Evolutionary conservation across 2,888 invertebrate species (phyloP).

Genomic region (Synanthedon tipuliformis): DNA sequence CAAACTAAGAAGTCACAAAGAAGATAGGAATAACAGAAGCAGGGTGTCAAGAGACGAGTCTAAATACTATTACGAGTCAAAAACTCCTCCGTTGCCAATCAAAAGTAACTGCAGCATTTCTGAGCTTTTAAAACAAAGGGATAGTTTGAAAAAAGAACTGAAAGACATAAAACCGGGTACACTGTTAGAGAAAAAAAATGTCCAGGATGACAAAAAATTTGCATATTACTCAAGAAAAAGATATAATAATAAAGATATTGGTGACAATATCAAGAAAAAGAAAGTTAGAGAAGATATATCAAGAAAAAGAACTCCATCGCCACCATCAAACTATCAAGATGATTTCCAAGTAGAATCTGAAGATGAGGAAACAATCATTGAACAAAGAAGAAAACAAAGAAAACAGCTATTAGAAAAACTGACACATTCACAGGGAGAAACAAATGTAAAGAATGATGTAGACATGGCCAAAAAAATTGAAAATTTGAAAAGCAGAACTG

Average conservation of each 20-base stretch:
- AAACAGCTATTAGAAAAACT: slow-evolving; percentile 82
- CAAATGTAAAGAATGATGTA: slow-evolving; percentile 10
- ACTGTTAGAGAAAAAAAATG: slow-evolving; percentile 20
- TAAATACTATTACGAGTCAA: slow-evolving; percentile 27
- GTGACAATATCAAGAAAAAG: slow-evolving; percentile 9
- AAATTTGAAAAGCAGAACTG: slow-evolving; percentile 4
- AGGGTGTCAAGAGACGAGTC: slow-evolving; percentile 19
- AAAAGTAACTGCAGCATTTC: slow-evolving; percentile 31
- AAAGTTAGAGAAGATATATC: slow-evolving; percentile 1
- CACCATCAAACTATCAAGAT: slow-evolving; percentile 70
- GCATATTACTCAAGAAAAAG: slow-evolving; percentile 11
- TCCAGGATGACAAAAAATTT: slow-evolving; percentile 17
- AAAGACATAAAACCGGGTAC: slow-evolving; percentile 29
- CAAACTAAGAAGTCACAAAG: slow-evolving; percentile 25
- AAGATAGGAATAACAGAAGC: slow-evolving; percentile 22
- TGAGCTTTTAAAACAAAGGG: slow-evolving; percentile 44
- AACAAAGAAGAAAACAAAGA: slow-evolving; percentile 85
- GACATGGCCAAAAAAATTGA: slow-evolving; percentile 8
- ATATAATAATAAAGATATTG: slow-evolving; percentile 8
- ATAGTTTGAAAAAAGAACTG: slow-evolving; percentile 42
- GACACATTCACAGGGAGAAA: slow-evolving; percentile 13
- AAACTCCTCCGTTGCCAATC: slow-evolving; percentile 49
- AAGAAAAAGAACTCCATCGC: slow-evolving; percentile 20
- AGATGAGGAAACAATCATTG: slow-evolving; percentile 92
- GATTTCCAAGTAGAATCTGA: slow-evolving; percentile 76